These are phyloP conservation scores for Stictocephala bisonia DNA, from an alignment of 2,888 invertebrate species.

Conservation along the genomic window DNA sequence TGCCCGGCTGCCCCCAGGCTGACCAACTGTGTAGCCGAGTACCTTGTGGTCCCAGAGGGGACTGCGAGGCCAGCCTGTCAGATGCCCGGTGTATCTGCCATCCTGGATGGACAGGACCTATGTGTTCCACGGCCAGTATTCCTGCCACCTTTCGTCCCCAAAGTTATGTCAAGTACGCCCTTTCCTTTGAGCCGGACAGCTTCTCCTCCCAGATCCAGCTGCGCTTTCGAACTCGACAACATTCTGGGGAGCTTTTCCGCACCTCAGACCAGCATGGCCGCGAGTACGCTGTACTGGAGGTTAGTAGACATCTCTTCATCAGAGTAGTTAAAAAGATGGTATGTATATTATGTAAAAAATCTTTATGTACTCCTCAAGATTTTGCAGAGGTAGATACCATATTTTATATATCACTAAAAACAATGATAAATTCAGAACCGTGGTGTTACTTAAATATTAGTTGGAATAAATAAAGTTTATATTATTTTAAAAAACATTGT, in stretches of 20 bases:
- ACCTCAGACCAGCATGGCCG: slow-evolving; percentile 94
- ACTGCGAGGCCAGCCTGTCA: slow-evolving; percentile 59
- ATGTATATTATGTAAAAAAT: too few relatives aligned
- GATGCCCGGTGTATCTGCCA: slow-evolving; percentile 93
- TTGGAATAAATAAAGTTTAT: too few relatives aligned
- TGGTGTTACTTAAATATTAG: too few relatives aligned
- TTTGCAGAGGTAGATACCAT: too few relatives aligned
- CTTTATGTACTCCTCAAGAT: too few relatives aligned
- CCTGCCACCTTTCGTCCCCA: slow-evolving; percentile 93
- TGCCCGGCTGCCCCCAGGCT: slow-evolving; percentile 91
- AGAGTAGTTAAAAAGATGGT: too few relatives aligned
- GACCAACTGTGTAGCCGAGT: slow-evolving; percentile 89
- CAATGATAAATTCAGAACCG: too few relatives aligned
- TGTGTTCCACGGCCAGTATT: slow-evolving; percentile 85
- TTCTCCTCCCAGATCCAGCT: slow-evolving; percentile 93
- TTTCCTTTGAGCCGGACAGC: slow-evolving; percentile 92
- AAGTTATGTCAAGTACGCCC: slow-evolving; percentile 94
- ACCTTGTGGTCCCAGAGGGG: slow-evolving; percentile 3
- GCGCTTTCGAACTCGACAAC: slow-evolving; percentile 91
- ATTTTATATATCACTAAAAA: too few relatives aligned
- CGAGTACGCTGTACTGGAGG: slow-evolving; percentile 90
- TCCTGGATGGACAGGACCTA: slow-evolving; percentile 94
- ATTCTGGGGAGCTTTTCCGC: slow-evolving; percentile 91
- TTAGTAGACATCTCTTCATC: slow-evolving; percentile 60
- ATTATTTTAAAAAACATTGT: too few relatives aligned